These are phyloP conservation scores for Neuroscelio doddi DNA, from an alignment of 2,888 invertebrate species.

Conservation along the genomic window DNA sequence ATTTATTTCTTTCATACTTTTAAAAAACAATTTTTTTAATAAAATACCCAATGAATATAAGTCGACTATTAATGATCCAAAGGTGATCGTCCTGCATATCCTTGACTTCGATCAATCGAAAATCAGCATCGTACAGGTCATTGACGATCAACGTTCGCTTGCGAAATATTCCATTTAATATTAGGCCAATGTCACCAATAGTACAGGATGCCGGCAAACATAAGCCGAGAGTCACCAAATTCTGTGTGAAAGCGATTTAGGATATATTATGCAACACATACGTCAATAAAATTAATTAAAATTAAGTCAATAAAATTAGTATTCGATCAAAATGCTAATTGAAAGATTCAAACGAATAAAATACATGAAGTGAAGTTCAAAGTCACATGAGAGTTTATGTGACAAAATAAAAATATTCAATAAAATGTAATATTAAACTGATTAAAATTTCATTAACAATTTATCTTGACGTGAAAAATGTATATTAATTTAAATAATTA, in stretches of 20 bases:
- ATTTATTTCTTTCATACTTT: neutral
- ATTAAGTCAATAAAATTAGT: neutral
- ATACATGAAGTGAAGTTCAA: constrained; percentile 6
- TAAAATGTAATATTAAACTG: too few species aligned
- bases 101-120: constrained; percentile 65
- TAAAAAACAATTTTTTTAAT: constrained; percentile 1
- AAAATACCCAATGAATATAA: constrained; percentile 67
- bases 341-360: neutral
- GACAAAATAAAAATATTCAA: too few species aligned
- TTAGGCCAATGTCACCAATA: constrained; percentile 61
- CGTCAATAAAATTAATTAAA: neutral
- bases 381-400: neutral
- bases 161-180: constrained; percentile 63
- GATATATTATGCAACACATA: neutral
- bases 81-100: constrained; percentile 59
- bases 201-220: constrained; percentile 74
- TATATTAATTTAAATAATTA: too few species aligned
- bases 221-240: constrained; percentile 74
- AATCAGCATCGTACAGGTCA: constrained; percentile 65
- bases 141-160: constrained; percentile 63
- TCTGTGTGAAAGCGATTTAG: constrained; percentile 59
- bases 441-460: too few species aligned
- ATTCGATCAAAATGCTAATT: neutral
- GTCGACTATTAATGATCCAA: constrained; percentile 63
- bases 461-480: too few species aligned